Conservation (phyloP, 1,140 invertebrate genomes). For the Cecropterus lyciades region DNA sequence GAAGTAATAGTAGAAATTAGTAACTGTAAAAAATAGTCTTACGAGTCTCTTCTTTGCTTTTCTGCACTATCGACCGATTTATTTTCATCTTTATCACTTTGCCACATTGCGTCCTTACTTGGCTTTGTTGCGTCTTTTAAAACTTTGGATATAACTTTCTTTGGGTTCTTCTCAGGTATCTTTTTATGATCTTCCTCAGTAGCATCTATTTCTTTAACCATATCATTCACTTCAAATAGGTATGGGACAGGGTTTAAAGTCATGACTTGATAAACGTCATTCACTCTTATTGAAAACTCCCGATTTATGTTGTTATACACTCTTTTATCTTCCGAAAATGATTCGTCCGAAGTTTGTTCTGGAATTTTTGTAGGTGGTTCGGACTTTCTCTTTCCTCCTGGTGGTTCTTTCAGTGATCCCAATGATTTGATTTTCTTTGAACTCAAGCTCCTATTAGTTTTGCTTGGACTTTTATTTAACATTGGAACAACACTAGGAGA, state of each 20-base stretch:
- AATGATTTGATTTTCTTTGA: conserved; percentile 53
- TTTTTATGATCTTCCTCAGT: conserved; percentile 58
- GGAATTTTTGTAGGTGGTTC: conserved; percentile 24
- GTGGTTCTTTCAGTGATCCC: conserved; percentile 47
- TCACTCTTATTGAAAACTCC: conserved; percentile 54
- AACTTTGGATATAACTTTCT: conserved; percentile 52
- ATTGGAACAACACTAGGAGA: conserved; percentile 34
- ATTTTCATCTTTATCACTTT: conserved; percentile 46
- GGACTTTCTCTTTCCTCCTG: conserved; percentile 40
- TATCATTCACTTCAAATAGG: conserved; percentile 60
- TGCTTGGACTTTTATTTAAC: conserved; percentile 49
- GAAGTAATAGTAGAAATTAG: too few relatives aligned
- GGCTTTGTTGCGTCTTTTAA: conserved; percentile 54
- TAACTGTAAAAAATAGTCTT: conserved; percentile 12
- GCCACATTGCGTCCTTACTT: conserved; percentile 54
- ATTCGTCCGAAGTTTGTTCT: conserved; percentile 46
- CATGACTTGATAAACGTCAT: conserved; percentile 40
- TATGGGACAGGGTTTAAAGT: conserved; percentile 42
- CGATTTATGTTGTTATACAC: conserved; percentile 47
- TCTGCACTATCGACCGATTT: conserved; percentile 43
- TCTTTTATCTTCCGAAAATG: conserved; percentile 49
- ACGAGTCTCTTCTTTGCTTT: conserved; percentile 53
- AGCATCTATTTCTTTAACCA: conserved; percentile 52
- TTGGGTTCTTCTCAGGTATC: conserved; percentile 50
- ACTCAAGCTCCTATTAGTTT: conserved; percentile 44